Evolutionary conservation across 1,140 invertebrate genomes (phyloP).

Genomic region (Kradibia gibbosae): DNA sequence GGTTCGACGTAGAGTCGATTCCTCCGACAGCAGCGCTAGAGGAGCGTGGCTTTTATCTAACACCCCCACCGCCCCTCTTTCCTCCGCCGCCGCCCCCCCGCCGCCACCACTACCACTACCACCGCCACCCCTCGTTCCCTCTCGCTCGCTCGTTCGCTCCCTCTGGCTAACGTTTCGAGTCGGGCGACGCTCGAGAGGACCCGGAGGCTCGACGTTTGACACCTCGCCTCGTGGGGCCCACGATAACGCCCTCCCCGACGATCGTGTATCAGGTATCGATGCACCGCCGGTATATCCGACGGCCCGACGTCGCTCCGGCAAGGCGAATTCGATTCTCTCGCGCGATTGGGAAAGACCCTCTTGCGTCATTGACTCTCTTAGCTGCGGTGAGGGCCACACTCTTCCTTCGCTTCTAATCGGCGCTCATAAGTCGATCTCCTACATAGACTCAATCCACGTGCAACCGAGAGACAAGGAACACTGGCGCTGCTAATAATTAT

Average conservation of each 20-base stretch:
- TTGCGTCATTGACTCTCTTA: no score
- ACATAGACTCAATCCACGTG: no score
- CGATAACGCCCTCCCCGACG: background rate
- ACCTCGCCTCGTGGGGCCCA: slow-evolving; percentile 12
- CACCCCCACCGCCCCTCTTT: background rate
- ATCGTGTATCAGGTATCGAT: slow-evolving; percentile 4
- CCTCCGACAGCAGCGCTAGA: no score
- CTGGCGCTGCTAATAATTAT: no score
- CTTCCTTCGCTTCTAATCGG: no score
- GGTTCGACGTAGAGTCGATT: slow-evolving; percentile 61
- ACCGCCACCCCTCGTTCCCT: slow-evolving; percentile 17
- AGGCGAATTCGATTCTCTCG: no score
- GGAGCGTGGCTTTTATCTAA: no score
- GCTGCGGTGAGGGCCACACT: no score
- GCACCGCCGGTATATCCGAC: background rate
- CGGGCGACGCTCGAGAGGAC: background rate
- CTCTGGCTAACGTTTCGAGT: background rate
- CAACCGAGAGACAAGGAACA: no score
- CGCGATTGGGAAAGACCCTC: background rate
- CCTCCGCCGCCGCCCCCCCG: no score
- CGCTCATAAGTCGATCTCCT: no score
- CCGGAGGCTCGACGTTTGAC: slow-evolving; percentile 5
- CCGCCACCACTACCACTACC: background rate
- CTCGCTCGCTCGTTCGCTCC: background rate
- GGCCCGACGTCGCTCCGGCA: background rate